Evolutionary conservation across 2,113 vertebrate species (phyloP).

Genomic region (Amblyopsis rosae): DNA sequence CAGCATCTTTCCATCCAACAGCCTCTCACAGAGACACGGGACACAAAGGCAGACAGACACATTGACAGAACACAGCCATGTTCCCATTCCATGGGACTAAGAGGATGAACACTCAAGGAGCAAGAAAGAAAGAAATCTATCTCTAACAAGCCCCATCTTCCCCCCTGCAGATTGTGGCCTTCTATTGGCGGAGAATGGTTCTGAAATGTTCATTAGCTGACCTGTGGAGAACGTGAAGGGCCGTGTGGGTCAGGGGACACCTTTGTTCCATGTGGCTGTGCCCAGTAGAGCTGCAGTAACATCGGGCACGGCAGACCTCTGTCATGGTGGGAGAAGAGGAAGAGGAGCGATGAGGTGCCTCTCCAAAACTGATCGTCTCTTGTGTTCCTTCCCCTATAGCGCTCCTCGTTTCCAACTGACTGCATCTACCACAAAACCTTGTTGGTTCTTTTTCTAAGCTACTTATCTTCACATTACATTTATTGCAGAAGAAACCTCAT

Average conservation of each 20-base stretch:
- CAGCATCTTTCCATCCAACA: slow-evolving; percentile 18
- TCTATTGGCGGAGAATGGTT: slow-evolving; percentile 71
- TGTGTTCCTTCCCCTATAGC: slow-evolving; percentile 66
- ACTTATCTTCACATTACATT: slow-evolving; percentile 75
- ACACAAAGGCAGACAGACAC: background rate
- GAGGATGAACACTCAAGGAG: slow-evolving; percentile 42
- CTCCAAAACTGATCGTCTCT: slow-evolving; percentile 71
- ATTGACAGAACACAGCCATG: slow-evolving; percentile 17
- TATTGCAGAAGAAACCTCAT: slow-evolving; percentile 52
- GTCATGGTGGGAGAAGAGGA: slow-evolving; percentile 39
- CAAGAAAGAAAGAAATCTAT: slow-evolving; percentile 64
- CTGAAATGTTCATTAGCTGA: slow-evolving; percentile 78
- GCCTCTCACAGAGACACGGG: background rate
- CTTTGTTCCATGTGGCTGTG: slow-evolving; percentile 63
- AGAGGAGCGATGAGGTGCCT: slow-evolving; percentile 35
- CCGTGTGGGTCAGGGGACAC: slow-evolving; percentile 46
- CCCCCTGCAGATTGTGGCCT: slow-evolving; percentile 34
- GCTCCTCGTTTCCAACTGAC: slow-evolving; percentile 60
- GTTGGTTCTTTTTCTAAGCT: slow-evolving; percentile 59
- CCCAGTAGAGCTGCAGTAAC: slow-evolving; percentile 51
- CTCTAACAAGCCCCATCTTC: slow-evolving; percentile 44
- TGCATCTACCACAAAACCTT: slow-evolving; percentile 18
- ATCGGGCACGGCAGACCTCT: slow-evolving; percentile 79
- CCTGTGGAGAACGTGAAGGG: slow-evolving; percentile 45
- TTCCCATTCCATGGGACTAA: slow-evolving; percentile 44